These are phyloP conservation scores for Sebastes schlegelii DNA, from an alignment of 2,113 vertebrate genomes.

Conservation along the genomic window DNA sequence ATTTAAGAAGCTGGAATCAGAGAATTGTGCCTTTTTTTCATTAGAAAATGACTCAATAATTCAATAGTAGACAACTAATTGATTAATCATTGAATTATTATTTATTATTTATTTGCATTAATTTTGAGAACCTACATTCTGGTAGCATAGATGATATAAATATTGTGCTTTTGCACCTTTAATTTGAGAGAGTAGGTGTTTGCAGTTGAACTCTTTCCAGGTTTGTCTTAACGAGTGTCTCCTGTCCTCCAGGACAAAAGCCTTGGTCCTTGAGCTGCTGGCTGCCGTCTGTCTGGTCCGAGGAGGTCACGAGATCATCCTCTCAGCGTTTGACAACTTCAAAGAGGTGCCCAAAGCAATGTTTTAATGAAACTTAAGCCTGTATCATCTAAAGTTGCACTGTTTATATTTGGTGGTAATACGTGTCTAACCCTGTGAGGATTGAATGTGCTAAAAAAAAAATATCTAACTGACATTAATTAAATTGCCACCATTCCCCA, in stretches of 20 bases:
- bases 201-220: constrained; percentile 1
- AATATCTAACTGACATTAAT: neutral
- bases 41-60: too few species aligned
- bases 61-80: too few species aligned
- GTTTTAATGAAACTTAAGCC: constrained; percentile 15
- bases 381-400: neutral
- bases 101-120: too few species aligned
- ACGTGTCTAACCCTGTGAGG: neutral
- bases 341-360: constrained; percentile 89
- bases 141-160: neutral
- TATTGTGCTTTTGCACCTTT: neutral
- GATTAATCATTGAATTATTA: too few species aligned
- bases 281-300: constrained; percentile 96
- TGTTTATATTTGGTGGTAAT: constrained; percentile 1
- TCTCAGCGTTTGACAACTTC: constrained; percentile 98
- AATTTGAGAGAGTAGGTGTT: neutral
- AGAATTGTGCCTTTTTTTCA: too few species aligned
- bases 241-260: constrained; percentile 90
- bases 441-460: neutral
- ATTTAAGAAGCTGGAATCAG: too few species aligned
- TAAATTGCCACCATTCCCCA: constrained; percentile 19
- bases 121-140: neutral
- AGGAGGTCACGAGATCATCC: constrained; percentile 98
- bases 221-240: constrained; percentile 34
- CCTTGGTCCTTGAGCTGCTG: constrained; percentile 95